Percentiles rank a stretch among this genome's conserved stretches.
Conservation (phyloP, 2,113 vertebrate genomes). For the Gasterosteus nipponicus region DNA sequence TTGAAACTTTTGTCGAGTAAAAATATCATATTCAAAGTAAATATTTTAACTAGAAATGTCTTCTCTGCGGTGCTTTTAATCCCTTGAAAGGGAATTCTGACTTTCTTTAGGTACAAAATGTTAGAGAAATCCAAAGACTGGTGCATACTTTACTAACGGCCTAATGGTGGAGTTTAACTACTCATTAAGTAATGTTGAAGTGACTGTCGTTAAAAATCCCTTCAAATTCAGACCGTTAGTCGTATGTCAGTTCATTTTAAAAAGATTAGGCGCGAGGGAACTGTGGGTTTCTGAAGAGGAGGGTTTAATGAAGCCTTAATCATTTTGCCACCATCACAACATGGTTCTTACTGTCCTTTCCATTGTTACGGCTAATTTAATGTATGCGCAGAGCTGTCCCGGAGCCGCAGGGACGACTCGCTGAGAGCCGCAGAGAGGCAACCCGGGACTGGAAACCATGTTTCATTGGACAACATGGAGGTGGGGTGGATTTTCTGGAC, state of each 20-base stretch:
- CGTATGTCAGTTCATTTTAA: conserved; percentile 17
- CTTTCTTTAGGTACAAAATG: not conserved
- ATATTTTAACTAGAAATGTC: not conserved
- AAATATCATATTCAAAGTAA: conserved; percentile 16
- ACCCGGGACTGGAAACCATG: not conserved
- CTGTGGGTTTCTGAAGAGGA: not conserved
- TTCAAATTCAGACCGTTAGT: not conserved
- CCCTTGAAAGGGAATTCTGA: conserved; percentile 6
- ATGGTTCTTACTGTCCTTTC: not conserved
- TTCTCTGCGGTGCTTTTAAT: not conserved
- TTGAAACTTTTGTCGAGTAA: not conserved
- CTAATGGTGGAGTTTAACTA: conserved; percentile 25
- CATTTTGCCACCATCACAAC: conserved; percentile 5
- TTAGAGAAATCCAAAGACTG: conserved; percentile 7
- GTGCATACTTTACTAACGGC: conserved; percentile 3
- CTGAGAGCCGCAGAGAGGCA: not conserved
- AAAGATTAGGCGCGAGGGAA: conserved; percentile 1
- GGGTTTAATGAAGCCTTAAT: conserved; percentile 18
- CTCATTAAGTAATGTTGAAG: conserved; percentile 16
- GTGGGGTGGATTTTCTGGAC: not conserved
- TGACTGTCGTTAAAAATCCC: conserved; percentile 19
- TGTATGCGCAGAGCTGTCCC: not conserved
- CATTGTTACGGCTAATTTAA: conserved; percentile 1
- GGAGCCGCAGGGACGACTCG: not conserved
- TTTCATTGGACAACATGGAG: not conserved